phyloP scores from a whole-genome alignment of 2,888 invertebrate species.

The Ditula angustiorana region DNA sequence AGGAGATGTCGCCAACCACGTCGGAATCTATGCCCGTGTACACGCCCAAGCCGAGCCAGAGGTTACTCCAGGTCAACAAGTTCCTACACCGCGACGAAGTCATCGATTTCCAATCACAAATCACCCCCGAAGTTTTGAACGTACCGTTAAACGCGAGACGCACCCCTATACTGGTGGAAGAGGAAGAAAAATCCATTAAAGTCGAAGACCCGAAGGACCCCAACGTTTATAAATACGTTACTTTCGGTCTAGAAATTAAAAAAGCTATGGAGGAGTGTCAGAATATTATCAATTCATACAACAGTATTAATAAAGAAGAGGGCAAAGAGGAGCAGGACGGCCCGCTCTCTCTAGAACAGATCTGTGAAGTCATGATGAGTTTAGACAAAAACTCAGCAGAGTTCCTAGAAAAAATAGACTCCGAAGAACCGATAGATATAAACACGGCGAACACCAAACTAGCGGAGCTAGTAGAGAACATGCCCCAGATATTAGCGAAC shows the following conservation, averaged over 20 bases:
- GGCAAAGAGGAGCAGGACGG: conserved; percentile 57
- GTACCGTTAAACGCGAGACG: conserved; percentile 64
- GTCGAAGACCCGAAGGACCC: conserved; percentile 58
- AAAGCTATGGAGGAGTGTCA: conserved; percentile 81
- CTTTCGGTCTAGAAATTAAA: conserved; percentile 76
- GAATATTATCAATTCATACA: conserved; percentile 77
- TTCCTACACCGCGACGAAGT: conserved; percentile 56
- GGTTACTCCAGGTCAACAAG: conserved; percentile 67
- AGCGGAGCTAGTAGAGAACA: conserved; percentile 71
- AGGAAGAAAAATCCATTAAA: conserved; percentile 51
- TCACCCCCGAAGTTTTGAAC: conserved; percentile 57
- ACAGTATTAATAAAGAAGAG: conserved; percentile 61
- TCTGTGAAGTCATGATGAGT: conserved; percentile 76
- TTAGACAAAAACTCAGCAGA: conserved; percentile 73
- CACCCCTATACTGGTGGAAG: conserved; percentile 55
- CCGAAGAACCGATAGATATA: conserved; percentile 63
- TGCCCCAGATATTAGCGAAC: conserved; percentile 78
- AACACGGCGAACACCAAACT: conserved; percentile 65
- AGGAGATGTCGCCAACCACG: conserved; percentile 72
- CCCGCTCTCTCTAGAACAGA: conserved; percentile 69
- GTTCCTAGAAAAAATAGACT: conserved; percentile 67
- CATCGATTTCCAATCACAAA: conserved; percentile 56
- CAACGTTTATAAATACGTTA: conserved; percentile 71
- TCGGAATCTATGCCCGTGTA: conserved; percentile 68
- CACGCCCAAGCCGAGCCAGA: conserved; percentile 65